A percentile compares a stretch with the other conserved stretches of the same genome.
Evolutionary conservation across 1,140 invertebrate genomes (phyloP).

Genomic region (Rhysida immarginata): DNA sequence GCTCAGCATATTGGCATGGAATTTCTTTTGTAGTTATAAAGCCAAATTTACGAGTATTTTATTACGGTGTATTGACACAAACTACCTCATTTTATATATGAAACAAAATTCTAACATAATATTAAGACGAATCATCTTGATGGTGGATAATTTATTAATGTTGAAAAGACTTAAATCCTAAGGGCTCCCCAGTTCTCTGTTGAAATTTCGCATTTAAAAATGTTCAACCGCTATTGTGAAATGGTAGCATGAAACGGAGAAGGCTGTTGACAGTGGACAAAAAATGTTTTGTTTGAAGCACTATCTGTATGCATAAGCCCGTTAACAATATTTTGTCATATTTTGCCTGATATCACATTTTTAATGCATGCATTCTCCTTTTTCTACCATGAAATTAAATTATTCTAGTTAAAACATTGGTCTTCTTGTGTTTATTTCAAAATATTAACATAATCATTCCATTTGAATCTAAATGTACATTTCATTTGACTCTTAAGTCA

Average conservation of each 20-base stretch:
- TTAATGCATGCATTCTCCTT: slow-evolving; percentile 37
- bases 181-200: slow-evolving; percentile 5
- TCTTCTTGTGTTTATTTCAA: background rate
- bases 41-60: no score
- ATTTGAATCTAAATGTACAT: no score
- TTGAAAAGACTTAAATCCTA: no score
- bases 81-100: background rate
- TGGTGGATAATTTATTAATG: no score
- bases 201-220: background rate
- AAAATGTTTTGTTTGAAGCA: background rate
- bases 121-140: no score
- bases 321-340: background rate
- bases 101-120: background rate
- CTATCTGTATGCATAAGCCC: background rate
- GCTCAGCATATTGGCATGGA: no score
- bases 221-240: slow-evolving; percentile 1
- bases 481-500: no score
- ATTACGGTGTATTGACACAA: no score
- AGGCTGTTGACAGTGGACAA: background rate
- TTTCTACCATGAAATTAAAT: slow-evolving; percentile 41
- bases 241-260: slow-evolving; percentile 8
- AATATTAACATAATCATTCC: no score
- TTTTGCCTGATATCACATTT: background rate
- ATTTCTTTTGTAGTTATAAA: no score
- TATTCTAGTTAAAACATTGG: slow-evolving; percentile 36